A percentile compares a stretch with the other conserved stretches of the same genome.
Evolutionary conservation across 2,113 vertebrate genomes (phyloP).

Genomic region (Gymnorhina tibicen): DNA sequence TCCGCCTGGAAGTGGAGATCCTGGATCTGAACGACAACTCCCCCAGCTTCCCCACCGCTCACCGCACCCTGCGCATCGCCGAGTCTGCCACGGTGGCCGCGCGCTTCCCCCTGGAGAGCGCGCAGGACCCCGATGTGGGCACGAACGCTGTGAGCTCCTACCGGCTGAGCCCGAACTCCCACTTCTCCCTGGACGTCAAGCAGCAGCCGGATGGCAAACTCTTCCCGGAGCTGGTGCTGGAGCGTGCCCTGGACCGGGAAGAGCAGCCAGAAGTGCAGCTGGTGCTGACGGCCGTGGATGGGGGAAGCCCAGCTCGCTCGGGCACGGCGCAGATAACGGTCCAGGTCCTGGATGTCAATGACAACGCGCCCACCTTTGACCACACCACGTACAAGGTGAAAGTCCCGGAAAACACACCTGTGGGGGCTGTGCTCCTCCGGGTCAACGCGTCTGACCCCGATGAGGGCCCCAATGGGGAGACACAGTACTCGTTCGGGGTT

Average conservation of each 20-base stretch:
- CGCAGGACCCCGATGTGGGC: slow-evolving; percentile 79
- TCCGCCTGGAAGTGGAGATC: slow-evolving; percentile 79
- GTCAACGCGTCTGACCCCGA: slow-evolving; percentile 77
- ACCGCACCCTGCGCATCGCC: slow-evolving; percentile 68
- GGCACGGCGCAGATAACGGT: slow-evolving; percentile 74
- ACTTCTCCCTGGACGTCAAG: slow-evolving; percentile 76
- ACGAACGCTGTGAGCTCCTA: slow-evolving; percentile 76
- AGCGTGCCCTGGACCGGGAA: slow-evolving; percentile 77
- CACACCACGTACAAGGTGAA: slow-evolving; percentile 62
- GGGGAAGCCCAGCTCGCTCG: slow-evolving; percentile 72
- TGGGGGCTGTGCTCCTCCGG: slow-evolving; percentile 67
- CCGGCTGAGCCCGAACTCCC: slow-evolving; percentile 63
- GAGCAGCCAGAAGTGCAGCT: slow-evolving; percentile 72
- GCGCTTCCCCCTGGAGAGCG: slow-evolving; percentile 76
- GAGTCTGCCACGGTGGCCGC: slow-evolving; percentile 73
- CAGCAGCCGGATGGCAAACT: slow-evolving; percentile 78
- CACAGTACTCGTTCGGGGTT: slow-evolving; percentile 75
- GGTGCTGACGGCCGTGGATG: slow-evolving; percentile 76
- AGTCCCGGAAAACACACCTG: slow-evolving; percentile 68
- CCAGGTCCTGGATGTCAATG: slow-evolving; percentile 83
- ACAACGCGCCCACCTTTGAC: slow-evolving; percentile 81
- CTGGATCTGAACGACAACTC: slow-evolving; percentile 83
- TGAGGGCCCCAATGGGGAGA: slow-evolving; percentile 81
- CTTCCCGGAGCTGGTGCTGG: slow-evolving; percentile 79
- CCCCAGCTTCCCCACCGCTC: slow-evolving; percentile 70